These are phyloP conservation scores for Athalia circularis DNA, from an alignment of 2,888 invertebrate genomes.

Conservation along the genomic window DNA sequence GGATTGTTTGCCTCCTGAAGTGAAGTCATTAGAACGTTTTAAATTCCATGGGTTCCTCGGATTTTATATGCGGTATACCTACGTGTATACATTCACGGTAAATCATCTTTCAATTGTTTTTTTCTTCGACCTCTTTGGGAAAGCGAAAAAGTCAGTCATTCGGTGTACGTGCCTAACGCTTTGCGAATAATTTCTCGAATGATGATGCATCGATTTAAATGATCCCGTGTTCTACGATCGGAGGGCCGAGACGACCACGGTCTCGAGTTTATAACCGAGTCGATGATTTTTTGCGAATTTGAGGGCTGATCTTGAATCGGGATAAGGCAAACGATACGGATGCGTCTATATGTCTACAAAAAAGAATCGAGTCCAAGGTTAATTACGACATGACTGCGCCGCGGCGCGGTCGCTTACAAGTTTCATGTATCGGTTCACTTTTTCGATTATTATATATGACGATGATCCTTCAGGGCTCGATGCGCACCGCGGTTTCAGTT, in stretches of 20 bases:
- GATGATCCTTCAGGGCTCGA: too few species aligned
- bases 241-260: neutral
- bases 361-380: slow-evolving; percentile 31
- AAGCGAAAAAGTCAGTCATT: too few species aligned
- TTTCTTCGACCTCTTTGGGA: neutral
- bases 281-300: neutral
- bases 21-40: slow-evolving; percentile 39
- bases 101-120: neutral
- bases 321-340: neutral
- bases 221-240: neutral
- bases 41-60: slow-evolving; percentile 23
- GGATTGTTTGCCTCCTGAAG: slow-evolving; percentile 18
- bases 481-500: too few species aligned
- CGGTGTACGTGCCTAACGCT: too few species aligned
- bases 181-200: too few species aligned
- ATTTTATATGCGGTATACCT: neutral
- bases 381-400: slow-evolving; percentile 22
- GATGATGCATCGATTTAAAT: too few species aligned
- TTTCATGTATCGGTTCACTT: slow-evolving; percentile 9
- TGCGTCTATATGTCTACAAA: neutral
- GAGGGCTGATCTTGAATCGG: slow-evolving; percentile 1
- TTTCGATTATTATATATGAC: slow-evolving; percentile 3
- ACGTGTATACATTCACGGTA: neutral
- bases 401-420: neutral
- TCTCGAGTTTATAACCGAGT: neutral